Percentiles rank a stretch among this genome's conserved stretches.
These are phyloP conservation scores for Actinemys pallida DNA, from an alignment of 2,113 vertebrate genomes.

Conservation along the genomic window DNA sequence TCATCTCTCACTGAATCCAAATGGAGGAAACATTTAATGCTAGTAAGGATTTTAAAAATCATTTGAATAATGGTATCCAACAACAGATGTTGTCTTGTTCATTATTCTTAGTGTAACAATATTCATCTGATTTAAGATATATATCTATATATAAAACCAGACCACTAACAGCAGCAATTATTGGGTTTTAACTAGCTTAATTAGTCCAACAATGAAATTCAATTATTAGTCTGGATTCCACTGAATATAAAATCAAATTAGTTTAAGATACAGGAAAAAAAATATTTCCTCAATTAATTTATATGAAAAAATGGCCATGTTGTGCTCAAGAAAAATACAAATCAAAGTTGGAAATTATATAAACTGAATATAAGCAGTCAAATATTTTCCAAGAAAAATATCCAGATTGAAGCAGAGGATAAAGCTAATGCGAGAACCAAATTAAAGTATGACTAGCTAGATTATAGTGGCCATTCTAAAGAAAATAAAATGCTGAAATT, in stretches of 20 bases:
- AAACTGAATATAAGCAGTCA: not conserved
- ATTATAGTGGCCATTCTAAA: not conserved
- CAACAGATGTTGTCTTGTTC: constrained; percentile 18
- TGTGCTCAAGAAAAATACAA: not conserved
- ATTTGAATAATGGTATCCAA: not conserved
- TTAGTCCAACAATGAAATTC: constrained; percentile 9
- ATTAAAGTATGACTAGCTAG: not conserved
- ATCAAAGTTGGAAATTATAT: constrained; percentile 31
- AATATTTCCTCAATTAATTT: not conserved
- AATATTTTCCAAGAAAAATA: not conserved
- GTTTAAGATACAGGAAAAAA: not conserved
- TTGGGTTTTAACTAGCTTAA: constrained; percentile 30
- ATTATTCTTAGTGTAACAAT: not conserved
- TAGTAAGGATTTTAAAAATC: not conserved
- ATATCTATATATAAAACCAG: not conserved
- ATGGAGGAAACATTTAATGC: not conserved
- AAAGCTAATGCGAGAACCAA: not conserved
- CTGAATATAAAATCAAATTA: not conserved
- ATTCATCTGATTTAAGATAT: constrained; percentile 46
- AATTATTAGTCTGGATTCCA: constrained; percentile 6
- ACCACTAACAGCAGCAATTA: not conserved
- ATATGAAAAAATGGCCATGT: not conserved
- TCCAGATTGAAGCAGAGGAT: not conserved
- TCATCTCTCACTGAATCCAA: not conserved
- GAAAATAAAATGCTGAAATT: not conserved